Base-by-base conservation (phyloP, 92 coral and sea anemone species). In the Epizoanthus ramosus region DNA sequence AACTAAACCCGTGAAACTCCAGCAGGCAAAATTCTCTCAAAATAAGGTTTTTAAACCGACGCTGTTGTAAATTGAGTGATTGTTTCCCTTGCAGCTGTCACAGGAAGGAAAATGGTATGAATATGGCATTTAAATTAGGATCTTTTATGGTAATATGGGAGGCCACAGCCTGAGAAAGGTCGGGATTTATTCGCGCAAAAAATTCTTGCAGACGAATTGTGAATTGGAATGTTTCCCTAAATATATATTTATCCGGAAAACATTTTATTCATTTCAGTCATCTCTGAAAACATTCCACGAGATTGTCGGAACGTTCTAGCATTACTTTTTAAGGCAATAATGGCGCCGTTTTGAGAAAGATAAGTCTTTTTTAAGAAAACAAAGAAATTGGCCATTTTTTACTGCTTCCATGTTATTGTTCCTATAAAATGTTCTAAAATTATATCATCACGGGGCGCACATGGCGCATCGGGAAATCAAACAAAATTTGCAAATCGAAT, bases 61-160 rank as follows among this genome's bases (percentile, higher is more conserved):
- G 76, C 60, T 43, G 60, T 52, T 71, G n/a, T 33, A 35, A 39
- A 70, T 3, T 52, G 22, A 8, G 50, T 47, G 76, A 71, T 71
- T 45, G 76, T 8, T 52, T 71, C 45, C 75, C 4, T 6, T 71
- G 60, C 76, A 71, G 76, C 76, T 71, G 76, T 71, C 76, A 8
- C 58, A 56, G 76, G 76, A 71, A 50, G 54, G 15, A 50, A 43
- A 71, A 71, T 45, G 17, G 58, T 1, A 71, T 23, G 76, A 71
- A 50, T 71, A 50, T 50, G 15, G 54, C 41, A 22, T 15, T 45
- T 71, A 23, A 71, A 71, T 71, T 71, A 12, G 76, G 9, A 35
- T 67, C n/a, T 22, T 71, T 22, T 71, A 71, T 47, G 60, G 57
- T 21, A 71, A 71, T 71, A 43, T 71, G 8, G 3, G 1, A 19